Evolutionary conservation across 2,797 vertebrate species (phyloP), one percentile per base, ranked within the genome.

Genomic region (Sebastes taczanowskii): DNA sequence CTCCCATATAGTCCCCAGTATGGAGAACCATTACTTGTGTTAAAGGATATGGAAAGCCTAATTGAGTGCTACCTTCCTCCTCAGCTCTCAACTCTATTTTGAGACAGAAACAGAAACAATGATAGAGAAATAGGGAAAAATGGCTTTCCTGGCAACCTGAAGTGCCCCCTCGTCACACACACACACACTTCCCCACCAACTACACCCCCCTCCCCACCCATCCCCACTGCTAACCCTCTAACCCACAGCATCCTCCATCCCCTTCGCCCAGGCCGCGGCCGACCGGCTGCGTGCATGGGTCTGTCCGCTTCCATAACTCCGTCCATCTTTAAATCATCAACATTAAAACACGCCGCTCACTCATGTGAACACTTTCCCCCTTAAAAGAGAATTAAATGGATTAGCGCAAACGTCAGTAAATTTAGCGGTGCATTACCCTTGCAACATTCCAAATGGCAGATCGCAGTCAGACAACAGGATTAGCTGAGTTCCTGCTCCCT

Each of bases 371-470:
- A 69, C 85, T 90, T 89, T 84, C 81, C 87, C 91, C 91, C 91
- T 94, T 93, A 93, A 95, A 95, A 94, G 92, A 93, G 91, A 95
- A 95, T 96, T 95, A 95, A 95, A 93, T 90, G 85, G 91, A 96
- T 96, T 95, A 95, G 90, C 49, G 63, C 81, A 95, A 94, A 95
- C 86, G 94, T 96, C 95, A 95, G 92, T 96, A 94, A 89, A 92
- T 90, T 88, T 91, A 90, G 89, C 88, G 71, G 83, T 75, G 89
- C 86, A 88, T 94, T 94, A 91, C 64, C 85, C 89, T 83, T 52
- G 86, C 91, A 87, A 92, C 90, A 90, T 86, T 94, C 89, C 85
- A 87, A 94, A 93, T 80, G 75, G 91, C 90, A 89, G 30, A 90
- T 92, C 81, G 77, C 87, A 92, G 87, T 78, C 71, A 81, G 87